A percentile compares a stretch with the other conserved stretches of the same genome.
Conservation (phyloP, 2,113 vertebrate species). For the Scalopus aquaticus region DNA sequence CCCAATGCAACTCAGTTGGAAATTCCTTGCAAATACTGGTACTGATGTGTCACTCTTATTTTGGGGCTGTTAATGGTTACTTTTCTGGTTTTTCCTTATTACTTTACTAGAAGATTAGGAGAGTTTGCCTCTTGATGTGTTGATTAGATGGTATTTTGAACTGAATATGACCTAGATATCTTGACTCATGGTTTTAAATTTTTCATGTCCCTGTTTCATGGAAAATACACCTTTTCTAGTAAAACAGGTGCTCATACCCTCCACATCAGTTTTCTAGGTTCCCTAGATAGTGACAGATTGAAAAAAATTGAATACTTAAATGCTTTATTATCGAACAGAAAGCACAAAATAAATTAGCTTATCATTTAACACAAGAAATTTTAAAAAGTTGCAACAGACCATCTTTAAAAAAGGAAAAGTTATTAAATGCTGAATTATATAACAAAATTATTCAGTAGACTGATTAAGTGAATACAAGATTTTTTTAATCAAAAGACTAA, state of each 20-base stretch:
- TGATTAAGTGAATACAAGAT: not conserved
- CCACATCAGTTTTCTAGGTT: not conserved
- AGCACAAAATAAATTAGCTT: not conserved
- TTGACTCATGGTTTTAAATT: not conserved
- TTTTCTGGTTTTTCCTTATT: not conserved
- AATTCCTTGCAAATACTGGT: not conserved
- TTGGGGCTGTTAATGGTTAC: not conserved
- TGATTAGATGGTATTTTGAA: constrained; percentile 3
- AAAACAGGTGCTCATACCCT: not conserved
- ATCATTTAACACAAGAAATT: not conserved
- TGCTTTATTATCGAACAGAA: not conserved
- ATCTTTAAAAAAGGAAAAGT: not conserved
- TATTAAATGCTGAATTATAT: not conserved
- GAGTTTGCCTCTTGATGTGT: not conserved
- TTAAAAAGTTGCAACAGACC: not conserved
- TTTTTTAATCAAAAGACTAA: not conserved
- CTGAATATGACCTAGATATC: not conserved
- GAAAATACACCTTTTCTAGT: not conserved
- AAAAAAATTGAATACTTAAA: not conserved
- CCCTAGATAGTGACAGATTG: not conserved
- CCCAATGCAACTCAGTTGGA: not conserved
- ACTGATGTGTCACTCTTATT: not conserved
- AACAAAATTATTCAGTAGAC: not conserved
- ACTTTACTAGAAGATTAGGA: not conserved
- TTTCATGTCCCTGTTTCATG: not conserved